These are phyloP conservation scores for Prunella fulvescens DNA, from an alignment of 2,113 vertebrate genomes.

Conservation along the genomic window DNA sequence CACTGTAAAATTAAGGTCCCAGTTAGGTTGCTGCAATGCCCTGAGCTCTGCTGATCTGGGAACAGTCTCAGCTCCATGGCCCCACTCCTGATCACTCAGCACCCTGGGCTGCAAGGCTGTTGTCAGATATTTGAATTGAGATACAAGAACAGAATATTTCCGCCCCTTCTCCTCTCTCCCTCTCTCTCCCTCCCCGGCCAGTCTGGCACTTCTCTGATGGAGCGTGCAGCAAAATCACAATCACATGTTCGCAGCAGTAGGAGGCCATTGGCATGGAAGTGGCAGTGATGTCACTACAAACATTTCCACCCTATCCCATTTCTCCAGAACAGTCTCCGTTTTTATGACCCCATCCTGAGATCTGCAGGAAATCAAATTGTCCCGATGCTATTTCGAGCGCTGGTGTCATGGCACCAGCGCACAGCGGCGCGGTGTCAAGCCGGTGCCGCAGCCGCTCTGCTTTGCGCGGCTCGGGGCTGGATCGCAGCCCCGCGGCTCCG, in stretches of 20 bases:
- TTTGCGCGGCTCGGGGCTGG: neutral
- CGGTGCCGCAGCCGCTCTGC: neutral
- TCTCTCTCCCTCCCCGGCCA: slow-evolving; percentile 1
- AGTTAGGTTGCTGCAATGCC: neutral
- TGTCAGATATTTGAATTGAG: slow-evolving; percentile 42
- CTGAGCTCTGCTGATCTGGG: neutral
- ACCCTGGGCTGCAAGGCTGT: neutral
- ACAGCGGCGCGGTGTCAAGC: neutral
- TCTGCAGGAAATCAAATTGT: slow-evolving; percentile 69
- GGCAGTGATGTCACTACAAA: slow-evolving; percentile 63
- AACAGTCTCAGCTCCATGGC: neutral
- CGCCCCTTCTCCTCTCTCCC: slow-evolving; percentile 13
- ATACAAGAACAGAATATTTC: slow-evolving; percentile 49
- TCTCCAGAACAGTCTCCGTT: slow-evolving; percentile 62
- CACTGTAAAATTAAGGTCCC: neutral
- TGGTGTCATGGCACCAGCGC: slow-evolving; percentile 55
- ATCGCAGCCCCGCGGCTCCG: neutral
- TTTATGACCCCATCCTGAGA: slow-evolving; percentile 66
- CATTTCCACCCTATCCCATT: slow-evolving; percentile 58
- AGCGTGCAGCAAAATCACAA: slow-evolving; percentile 67
- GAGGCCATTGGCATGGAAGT: slow-evolving; percentile 63
- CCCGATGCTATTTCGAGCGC: slow-evolving; percentile 44
- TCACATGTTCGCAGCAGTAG: slow-evolving; percentile 62
- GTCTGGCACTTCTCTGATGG: slow-evolving; percentile 49
- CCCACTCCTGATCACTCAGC: neutral